phyloP scores from a whole-genome alignment of 2,797 vertebrate genomes.

The Ctenosaura bakeri region DNA sequence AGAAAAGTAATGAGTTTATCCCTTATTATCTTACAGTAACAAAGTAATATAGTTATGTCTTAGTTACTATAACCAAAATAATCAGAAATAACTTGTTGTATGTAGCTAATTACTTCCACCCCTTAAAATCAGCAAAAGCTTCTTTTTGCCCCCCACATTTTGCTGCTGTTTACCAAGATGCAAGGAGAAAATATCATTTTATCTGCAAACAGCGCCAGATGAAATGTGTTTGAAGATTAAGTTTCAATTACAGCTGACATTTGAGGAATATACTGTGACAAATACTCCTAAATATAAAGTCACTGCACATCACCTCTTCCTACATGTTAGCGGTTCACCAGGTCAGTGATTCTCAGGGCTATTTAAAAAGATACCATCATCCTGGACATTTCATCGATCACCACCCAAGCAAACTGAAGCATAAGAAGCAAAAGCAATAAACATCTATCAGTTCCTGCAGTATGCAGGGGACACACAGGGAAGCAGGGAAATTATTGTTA shows the following conservation, averaged over 20 bases:
- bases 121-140: constrained; percentile 37
- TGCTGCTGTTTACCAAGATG: constrained; percentile 71
- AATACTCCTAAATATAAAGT: constrained; percentile 36
- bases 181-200: constrained; percentile 45
- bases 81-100: not conserved
- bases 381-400: constrained; percentile 58
- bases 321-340: constrained; percentile 42
- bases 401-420: not conserved
- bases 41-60: not conserved
- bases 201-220: constrained; percentile 62
- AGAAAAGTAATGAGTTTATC: too few species aligned
- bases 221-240: constrained; percentile 69
- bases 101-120: not conserved
- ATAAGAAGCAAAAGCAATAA: not conserved
- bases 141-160: constrained; percentile 37
- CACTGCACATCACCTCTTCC: constrained; percentile 39
- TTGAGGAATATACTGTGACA: constrained; percentile 49
- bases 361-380: constrained; percentile 29
- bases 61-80: not conserved
- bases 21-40: too few species aligned
- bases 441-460: not conserved
- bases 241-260: constrained; percentile 75
- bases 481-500: not conserved
- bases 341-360: constrained; percentile 37
- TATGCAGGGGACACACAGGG: not conserved